These are phyloP conservation scores for Apostichopus parvimensis DNA, from an alignment of 35 echinoderm and acorn worm genomes.

Conservation along the genomic window DNA sequence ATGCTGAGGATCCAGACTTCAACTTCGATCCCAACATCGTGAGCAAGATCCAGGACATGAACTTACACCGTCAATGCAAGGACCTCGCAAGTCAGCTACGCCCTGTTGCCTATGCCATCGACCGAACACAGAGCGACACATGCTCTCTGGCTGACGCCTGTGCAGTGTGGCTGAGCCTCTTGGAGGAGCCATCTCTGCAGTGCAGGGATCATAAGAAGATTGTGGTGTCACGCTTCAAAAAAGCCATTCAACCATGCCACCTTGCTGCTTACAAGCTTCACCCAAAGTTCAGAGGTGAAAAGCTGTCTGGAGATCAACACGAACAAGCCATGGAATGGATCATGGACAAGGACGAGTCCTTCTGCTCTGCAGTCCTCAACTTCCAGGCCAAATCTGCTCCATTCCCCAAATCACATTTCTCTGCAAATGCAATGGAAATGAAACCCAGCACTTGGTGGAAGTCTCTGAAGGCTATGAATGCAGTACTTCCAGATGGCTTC, in stretches of 20 bases:
- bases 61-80: not conserved
- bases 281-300: not conserved
- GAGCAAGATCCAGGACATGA: constrained; percentile 29
- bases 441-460: not conserved
- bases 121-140: constrained; percentile 24
- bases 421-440: constrained; percentile 32
- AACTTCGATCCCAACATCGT: not conserved
- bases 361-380: not conserved
- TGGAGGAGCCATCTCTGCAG: not conserved
- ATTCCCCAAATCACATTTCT: no score
- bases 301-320: not conserved
- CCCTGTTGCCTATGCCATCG: constrained; percentile 17
- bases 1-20: not conserved
- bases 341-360: not conserved
- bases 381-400: not conserved
- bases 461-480: not conserved
- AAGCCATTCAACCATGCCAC: constrained; percentile 22
- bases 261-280: constrained; percentile 20
- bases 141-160: constrained; percentile 27
- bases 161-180: not conserved
- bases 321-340: not conserved
- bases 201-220: not conserved
- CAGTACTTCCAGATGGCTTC: not conserved
- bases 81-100: constrained; percentile 19
- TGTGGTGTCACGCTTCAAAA: constrained; percentile 1